Evolutionary conservation across 2,888 invertebrate genomes (phyloP).

Genomic region (Furcula furcula): DNA sequence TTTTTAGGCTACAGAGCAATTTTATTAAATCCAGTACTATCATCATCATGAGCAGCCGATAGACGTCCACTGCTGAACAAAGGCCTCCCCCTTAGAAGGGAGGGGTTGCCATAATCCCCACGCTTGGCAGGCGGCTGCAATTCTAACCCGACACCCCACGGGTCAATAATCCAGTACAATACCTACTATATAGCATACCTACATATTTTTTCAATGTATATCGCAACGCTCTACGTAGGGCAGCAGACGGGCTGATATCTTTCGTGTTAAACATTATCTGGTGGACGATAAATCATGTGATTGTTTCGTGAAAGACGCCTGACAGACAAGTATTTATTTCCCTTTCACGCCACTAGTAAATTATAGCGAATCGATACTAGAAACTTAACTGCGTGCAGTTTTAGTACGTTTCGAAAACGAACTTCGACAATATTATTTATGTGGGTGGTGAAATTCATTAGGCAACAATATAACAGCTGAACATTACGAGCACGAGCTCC

Average conservation of each 20-base stretch:
- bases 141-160: too few species aligned
- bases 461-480: slow-evolving; percentile 1
- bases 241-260: slow-evolving; percentile 26
- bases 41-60: too few species aligned
- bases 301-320: slow-evolving; percentile 42
- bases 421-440: background rate
- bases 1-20: too few species aligned
- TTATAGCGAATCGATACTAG: slow-evolving; percentile 11
- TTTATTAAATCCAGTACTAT: too few species aligned
- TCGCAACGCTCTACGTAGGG: slow-evolving; percentile 1
- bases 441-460: background rate
- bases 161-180: too few species aligned
- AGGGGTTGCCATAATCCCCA: too few species aligned
- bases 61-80: too few species aligned
- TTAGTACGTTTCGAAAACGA: background rate
- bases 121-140: too few species aligned
- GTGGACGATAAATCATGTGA: slow-evolving; percentile 43
- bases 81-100: too few species aligned
- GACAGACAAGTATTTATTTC: slow-evolving; percentile 45
- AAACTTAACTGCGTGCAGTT: slow-evolving; percentile 5
- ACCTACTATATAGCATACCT: too few species aligned
- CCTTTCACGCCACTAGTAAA: slow-evolving; percentile 37
- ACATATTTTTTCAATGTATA: too few species aligned
- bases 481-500: too few species aligned
- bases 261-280: slow-evolving; percentile 41